These are phyloP conservation scores for Sceloporus undulatus DNA, from an alignment of 2,113 vertebrate genomes.

Conservation along the genomic window DNA sequence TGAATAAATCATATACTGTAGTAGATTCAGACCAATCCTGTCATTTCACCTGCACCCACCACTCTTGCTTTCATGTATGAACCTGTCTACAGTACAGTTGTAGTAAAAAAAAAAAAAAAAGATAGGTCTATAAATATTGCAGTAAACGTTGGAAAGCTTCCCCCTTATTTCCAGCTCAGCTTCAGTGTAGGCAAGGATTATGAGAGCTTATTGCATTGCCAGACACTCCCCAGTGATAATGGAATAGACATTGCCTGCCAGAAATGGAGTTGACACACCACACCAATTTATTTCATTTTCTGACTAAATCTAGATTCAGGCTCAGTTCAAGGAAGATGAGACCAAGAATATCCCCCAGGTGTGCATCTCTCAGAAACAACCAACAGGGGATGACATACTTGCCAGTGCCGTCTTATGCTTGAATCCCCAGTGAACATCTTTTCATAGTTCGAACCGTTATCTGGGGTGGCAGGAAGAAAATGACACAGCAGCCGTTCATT, in stretches of 20 bases:
- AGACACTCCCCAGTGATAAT: constrained; percentile 27
- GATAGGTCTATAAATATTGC: constrained; percentile 12
- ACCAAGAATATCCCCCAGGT: background rate
- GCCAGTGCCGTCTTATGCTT: background rate
- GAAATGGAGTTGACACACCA: constrained; percentile 14
- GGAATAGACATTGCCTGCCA: constrained; percentile 13
- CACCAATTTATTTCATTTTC: constrained; percentile 29
- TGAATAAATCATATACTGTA: background rate
- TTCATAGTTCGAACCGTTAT: constrained; percentile 32
- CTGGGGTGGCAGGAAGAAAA: constrained; percentile 56
- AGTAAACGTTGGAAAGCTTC: background rate
- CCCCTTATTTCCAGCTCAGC: background rate
- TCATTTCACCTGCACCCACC: constrained; percentile 9
- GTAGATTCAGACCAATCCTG: background rate
- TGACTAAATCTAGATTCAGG: constrained; percentile 24
- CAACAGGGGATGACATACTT: constrained; percentile 23
- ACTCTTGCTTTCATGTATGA: background rate
- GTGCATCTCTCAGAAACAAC: constrained; percentile 4
- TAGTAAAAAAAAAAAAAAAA: background rate
- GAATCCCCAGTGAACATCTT: constrained; percentile 8
- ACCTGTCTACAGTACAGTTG: constrained; percentile 1
- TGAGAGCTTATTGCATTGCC: constrained; percentile 16
- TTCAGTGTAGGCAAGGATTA: constrained; percentile 16
- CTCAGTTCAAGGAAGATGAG: background rate
- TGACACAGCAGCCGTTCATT: constrained; percentile 22